These are phyloP conservation scores for Lordiphosa stackelbergi DNA, from an alignment of 1,140 invertebrate genomes.

Conservation along the genomic window DNA sequence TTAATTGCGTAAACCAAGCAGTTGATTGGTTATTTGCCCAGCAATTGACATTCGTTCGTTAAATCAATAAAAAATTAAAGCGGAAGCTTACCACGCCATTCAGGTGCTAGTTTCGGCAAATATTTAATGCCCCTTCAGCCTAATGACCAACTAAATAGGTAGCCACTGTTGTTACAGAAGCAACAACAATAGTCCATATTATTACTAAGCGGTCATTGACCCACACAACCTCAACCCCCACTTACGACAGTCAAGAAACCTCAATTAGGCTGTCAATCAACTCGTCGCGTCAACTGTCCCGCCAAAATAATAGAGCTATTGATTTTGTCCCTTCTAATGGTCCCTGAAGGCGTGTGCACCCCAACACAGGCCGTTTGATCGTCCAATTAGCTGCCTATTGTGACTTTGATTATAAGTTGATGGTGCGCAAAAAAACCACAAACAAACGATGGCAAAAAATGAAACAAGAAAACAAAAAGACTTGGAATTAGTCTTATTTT, in stretches of 20 bases:
- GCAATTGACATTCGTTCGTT: conserved; percentile 71
- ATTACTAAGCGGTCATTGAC: conserved; percentile 52
- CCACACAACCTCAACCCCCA: conserved; percentile 9
- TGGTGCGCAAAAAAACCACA: conserved; percentile 3
- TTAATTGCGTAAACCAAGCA: conserved; percentile 68
- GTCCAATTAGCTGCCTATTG: conserved; percentile 56
- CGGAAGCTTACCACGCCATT: conserved; percentile 29
- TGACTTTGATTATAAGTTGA: conserved; percentile 31
- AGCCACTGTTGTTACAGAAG: conserved; percentile 34
- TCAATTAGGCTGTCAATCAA: conserved; percentile 74
- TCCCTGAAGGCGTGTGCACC: conserved; percentile 30
- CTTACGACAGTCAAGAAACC: conserved; percentile 57
- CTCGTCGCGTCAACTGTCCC: conserved; percentile 21
- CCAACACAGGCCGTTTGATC: conserved; percentile 50
- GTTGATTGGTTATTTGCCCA: conserved; percentile 70
- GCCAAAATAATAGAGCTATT: conserved; percentile 68
- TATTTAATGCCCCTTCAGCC: conserved; percentile 49
- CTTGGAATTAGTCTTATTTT: too few species aligned
- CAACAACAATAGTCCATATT: conserved; percentile 65
- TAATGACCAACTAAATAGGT: conserved; percentile 47
- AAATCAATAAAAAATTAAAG: conserved; percentile 72
- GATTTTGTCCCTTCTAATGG: conserved; percentile 60
- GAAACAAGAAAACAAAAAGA: too few species aligned
- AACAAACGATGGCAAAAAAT: too few species aligned
- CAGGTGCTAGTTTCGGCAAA: conserved; percentile 59